Evolutionary conservation across 2,113 vertebrate species (phyloP).

Genomic region (Rhegmatorhina hoffmannsi): DNA sequence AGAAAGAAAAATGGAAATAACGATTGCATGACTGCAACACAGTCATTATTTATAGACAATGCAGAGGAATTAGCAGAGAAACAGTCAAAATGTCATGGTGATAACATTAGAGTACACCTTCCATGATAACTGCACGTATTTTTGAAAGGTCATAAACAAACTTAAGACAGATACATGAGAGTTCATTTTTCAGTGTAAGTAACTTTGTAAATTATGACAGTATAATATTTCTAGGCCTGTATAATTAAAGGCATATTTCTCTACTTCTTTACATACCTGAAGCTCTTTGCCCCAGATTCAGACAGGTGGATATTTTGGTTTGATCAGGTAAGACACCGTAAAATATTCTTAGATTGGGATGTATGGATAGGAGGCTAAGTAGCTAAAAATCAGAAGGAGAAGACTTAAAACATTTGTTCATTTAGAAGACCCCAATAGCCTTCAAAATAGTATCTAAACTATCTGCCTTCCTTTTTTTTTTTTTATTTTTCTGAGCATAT

Average conservation of each 20-base stretch:
- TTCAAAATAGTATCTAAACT: background rate
- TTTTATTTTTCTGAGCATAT: background rate
- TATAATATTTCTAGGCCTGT: background rate
- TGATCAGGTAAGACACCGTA: background rate
- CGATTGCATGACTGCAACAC: background rate
- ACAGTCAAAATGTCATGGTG: constrained; percentile 21
- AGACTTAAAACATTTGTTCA: background rate
- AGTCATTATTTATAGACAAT: background rate
- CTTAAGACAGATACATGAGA: background rate
- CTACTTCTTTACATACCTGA: background rate
- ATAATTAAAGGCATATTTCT: background rate
- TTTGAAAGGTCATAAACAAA: background rate
- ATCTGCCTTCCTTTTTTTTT: background rate
- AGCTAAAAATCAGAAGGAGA: background rate
- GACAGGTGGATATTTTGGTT: background rate
- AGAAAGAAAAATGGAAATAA: constrained; percentile 16
- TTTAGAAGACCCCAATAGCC: background rate
- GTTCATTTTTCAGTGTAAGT: background rate
- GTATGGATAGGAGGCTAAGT: background rate
- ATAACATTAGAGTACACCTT: background rate
- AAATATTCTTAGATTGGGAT: background rate
- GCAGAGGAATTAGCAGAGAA: constrained; percentile 40
- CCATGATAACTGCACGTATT: background rate
- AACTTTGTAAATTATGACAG: background rate
- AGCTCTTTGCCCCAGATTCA: background rate